Percentiles rank a stretch among this genome's conserved stretches.
Evolutionary conservation across 2,888 invertebrate species (phyloP).

Genomic region (Calliphora vomitoria): DNA sequence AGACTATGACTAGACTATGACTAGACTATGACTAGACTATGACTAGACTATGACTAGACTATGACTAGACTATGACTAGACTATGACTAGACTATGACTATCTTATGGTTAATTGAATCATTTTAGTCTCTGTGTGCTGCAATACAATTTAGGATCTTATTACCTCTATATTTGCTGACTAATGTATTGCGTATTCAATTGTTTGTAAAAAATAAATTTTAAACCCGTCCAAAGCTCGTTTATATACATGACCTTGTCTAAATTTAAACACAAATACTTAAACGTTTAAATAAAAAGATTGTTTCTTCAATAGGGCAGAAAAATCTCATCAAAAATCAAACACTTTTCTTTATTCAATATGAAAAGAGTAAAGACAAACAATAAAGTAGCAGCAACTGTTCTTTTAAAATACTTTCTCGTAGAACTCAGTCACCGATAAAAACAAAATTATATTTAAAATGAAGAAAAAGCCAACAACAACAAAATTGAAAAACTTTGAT

Average conservation of each 20-base stretch:
- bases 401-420: slow-evolving; percentile 62
- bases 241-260: neutral
- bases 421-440: slow-evolving; percentile 62
- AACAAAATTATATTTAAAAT: slow-evolving; percentile 13
- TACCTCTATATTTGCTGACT: no score
- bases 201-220: neutral
- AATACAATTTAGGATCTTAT: no score
- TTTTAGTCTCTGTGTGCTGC: no score
- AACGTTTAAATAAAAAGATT: neutral
- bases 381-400: slow-evolving; percentile 8
- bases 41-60: no score
- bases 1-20: no score
- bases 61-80: no score
- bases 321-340: slow-evolving; percentile 58
- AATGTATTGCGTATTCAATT: neutral
- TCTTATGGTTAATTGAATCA: no score
- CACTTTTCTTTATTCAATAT: slow-evolving; percentile 33
- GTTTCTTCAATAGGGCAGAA: slow-evolving; percentile 52
- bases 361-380: slow-evolving; percentile 18
- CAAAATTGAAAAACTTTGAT: slow-evolving; percentile 54
- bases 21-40: no score
- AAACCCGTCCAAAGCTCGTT: neutral
- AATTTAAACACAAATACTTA: neutral
- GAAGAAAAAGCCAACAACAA: slow-evolving; percentile 28
- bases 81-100: no score